Base-by-base conservation (phyloP, 2,888 invertebrate species). In the Parnassius orleans region DNA sequence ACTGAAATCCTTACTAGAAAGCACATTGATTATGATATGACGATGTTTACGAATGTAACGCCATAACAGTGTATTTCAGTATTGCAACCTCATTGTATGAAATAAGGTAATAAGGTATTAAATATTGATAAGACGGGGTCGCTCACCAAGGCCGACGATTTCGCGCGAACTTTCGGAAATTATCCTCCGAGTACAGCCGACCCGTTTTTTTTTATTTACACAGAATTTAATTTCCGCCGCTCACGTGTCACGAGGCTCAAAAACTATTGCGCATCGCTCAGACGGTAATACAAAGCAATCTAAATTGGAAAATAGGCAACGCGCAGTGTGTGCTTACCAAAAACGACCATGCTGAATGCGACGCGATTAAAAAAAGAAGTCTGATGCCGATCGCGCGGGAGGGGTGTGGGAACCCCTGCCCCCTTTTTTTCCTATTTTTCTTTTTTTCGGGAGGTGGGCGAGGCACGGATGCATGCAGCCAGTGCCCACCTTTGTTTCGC, bases 281-380 rank as follows among this genome's bases (percentile, higher is more conserved):
- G 77, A 84, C 89, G 85, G 87, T 90, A 91, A 91, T 90, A 90
- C 90, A 90, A 90, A 90, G 91, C 90, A 90, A 91, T 91, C 90
- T 90, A 90, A 91, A 90, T 90, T 90, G 90, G 90, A 91, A 90
- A 90, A 91, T 90, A 90, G 90, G 90, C 90, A 90, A 86, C 87
- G 90, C 87, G 87, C 90, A 83, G 86, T 91, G 89, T 90, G 88
- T 90, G 90, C 90, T 90, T 90, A 90, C 90, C 89, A 87, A 91
- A 90, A 91, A 90, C 88, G 90, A 91, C 79, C 83, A 89, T 79
- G 78, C 81, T 79, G 90, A 90, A 85, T 84, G 84, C 90, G 88
- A 90, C 90, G 90, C 91, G 91, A 91, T 91, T 90, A 90, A 91
- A 91, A 91, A 91, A 91, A 90, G 90, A 90, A 91, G 90, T 79